Evolutionary conservation across 2,797 vertebrate species (phyloP).

Genomic region (Coendou prehensilis): DNA sequence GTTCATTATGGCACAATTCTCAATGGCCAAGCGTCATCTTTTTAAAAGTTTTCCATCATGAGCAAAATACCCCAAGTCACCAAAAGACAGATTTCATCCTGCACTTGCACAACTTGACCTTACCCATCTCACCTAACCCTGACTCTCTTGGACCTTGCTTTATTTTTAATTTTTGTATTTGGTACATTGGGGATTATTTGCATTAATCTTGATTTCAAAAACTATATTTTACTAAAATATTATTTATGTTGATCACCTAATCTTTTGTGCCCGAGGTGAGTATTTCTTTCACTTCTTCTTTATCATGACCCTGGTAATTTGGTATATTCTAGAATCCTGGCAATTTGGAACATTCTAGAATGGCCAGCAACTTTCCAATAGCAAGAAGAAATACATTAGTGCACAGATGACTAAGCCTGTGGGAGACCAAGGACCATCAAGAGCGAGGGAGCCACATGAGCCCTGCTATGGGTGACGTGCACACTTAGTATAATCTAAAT

Average conservation of each 20-base stretch:
- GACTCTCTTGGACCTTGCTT: not conserved
- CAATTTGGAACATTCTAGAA: not conserved
- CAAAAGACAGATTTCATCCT: not conserved
- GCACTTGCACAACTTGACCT: not conserved
- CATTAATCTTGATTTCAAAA: conserved; percentile 10
- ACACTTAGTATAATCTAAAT: not conserved
- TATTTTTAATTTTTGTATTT: not conserved
- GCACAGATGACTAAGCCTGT: not conserved
- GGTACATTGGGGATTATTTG: not conserved
- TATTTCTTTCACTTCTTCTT: not conserved
- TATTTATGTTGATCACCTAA: not conserved
- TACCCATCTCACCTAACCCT: not conserved
- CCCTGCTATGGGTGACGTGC: not conserved
- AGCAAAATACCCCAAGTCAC: not conserved
- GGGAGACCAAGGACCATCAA: not conserved
- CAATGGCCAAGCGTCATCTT: not conserved
- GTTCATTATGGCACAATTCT: not conserved
- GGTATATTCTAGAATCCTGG: not conserved
- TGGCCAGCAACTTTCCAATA: not conserved
- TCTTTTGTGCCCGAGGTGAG: not conserved
- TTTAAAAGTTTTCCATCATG: not conserved
- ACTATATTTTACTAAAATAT: not conserved
- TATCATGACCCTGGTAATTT: not conserved
- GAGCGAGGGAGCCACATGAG: fast-evolving
- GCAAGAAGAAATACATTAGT: not conserved